Evolutionary conservation across 1,140 invertebrate genomes (phyloP).

Genomic region (Hestina assimilis): DNA sequence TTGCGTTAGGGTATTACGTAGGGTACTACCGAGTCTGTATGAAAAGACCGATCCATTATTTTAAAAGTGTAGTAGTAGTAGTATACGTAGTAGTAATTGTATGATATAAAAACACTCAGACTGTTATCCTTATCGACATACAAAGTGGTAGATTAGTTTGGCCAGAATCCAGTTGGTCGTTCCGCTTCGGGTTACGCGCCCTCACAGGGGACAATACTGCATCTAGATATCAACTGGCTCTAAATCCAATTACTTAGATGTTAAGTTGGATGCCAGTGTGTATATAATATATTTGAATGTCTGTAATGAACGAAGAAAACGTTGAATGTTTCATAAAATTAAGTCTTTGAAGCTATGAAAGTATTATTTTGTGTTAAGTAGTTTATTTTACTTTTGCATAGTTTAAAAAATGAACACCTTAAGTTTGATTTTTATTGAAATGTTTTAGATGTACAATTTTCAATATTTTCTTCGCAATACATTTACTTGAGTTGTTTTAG

Average conservation of each 20-base stretch:
- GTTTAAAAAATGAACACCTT: too few species aligned
- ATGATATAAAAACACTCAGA: too few species aligned
- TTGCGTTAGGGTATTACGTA: too few species aligned
- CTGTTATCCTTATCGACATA: slow-evolving; percentile 9
- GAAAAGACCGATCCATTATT: too few species aligned
- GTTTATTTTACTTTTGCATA: neutral
- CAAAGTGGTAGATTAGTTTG: slow-evolving; percentile 6
- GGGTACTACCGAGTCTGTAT: too few species aligned
- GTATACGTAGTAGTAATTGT: too few species aligned
- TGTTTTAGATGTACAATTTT: too few species aligned
- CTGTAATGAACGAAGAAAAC: too few species aligned
- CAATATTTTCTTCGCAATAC: too few species aligned
- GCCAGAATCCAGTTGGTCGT: slow-evolving; percentile 7
- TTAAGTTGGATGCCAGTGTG: neutral
- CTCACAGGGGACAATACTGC: slow-evolving; percentile 20
- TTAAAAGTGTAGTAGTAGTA: too few species aligned
- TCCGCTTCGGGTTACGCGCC: slow-evolving; percentile 11
- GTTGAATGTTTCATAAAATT: neutral
- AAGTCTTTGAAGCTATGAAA: neutral
- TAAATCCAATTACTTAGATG: slow-evolving; percentile 23
- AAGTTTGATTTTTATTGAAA: too few species aligned
- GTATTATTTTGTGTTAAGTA: neutral
- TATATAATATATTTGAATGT: neutral
- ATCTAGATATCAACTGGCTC: slow-evolving; percentile 17
- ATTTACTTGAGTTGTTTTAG: too few species aligned